A percentile compares a stretch with the other conserved stretches of the same genome.
Evolutionary conservation across 1,140 invertebrate species (phyloP).

Genomic region (Microplitis demolitor): DNA sequence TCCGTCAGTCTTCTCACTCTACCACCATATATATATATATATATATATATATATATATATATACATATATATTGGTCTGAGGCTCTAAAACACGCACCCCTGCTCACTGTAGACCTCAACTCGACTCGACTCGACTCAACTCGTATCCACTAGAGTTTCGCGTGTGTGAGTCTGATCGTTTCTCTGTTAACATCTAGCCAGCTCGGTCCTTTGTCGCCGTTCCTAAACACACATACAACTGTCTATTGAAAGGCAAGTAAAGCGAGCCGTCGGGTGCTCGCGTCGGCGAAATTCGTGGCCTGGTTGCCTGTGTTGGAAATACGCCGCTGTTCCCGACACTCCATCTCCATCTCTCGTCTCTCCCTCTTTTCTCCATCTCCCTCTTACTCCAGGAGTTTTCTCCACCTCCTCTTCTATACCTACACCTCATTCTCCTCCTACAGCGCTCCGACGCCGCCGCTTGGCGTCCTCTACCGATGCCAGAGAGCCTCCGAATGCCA

Average conservation of each 20-base stretch:
- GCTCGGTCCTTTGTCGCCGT: conserved; percentile 14
- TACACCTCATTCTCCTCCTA: conserved; percentile 19
- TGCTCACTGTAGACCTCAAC: neutral
- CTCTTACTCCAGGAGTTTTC: conserved; percentile 14
- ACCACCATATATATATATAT: too few relatives aligned
- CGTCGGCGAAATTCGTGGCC: conserved; percentile 25
- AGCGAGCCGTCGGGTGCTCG: neutral
- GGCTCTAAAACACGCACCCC: conserved; percentile 9
- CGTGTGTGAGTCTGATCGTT: neutral
- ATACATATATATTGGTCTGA: neutral
- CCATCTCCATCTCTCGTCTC: neutral
- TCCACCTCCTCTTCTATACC: conserved; percentile 34
- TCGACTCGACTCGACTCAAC: too few relatives aligned
- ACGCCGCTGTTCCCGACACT: neutral
- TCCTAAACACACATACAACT: conserved; percentile 19
- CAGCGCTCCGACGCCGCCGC: conserved; percentile 21
- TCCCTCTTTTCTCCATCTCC: conserved; percentile 1
- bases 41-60: too few relatives aligned
- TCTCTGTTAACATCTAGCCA: neutral
- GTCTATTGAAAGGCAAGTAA: too few relatives aligned
- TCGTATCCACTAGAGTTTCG: too few relatives aligned
- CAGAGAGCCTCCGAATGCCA: conserved; percentile 52
- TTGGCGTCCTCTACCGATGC: conserved; percentile 50
- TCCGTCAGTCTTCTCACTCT: neutral
- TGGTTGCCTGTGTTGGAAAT: too few relatives aligned